Conservation (phyloP, 2,888 invertebrate species). For the Antitype chi region DNA sequence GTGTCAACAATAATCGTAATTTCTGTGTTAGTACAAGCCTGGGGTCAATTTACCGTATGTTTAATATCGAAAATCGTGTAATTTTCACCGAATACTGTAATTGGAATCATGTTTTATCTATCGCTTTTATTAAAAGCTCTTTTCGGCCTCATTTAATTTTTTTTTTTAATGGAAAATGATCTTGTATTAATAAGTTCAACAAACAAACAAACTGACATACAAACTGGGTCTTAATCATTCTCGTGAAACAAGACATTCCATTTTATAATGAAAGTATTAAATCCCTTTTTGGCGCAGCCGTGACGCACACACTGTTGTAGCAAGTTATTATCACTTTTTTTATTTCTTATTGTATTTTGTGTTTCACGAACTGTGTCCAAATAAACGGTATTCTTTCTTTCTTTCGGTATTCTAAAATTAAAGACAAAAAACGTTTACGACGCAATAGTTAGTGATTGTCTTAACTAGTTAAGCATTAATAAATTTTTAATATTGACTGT, state of each 20-base stretch:
- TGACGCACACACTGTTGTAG: no score
- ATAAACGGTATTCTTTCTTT: no score
- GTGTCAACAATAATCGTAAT: conserved; percentile 48
- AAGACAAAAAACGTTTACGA: background rate
- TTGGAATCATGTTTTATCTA: conserved; percentile 17
- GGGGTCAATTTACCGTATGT: conserved; percentile 16
- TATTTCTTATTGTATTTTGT: no score
- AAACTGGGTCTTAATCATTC: no score
- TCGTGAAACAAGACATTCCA: background rate
- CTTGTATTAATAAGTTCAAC: background rate
- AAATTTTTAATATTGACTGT: no score
- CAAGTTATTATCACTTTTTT: no score
- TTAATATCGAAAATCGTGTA: conserved; percentile 18
- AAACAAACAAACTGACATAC: no score
- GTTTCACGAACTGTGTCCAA: no score
- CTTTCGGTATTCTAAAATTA: background rate
- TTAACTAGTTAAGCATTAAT: no score
- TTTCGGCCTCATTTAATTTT: background rate
- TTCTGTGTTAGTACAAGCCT: conserved; percentile 44
- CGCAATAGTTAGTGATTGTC: background rate
- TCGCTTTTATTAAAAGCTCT: background rate
- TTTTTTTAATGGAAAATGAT: background rate
- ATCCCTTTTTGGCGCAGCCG: no score
- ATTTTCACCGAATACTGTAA: conserved; percentile 33
- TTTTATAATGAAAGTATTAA: background rate